Conservation (phyloP, 2,797 vertebrate species). For the Gambelia wislizenii region DNA sequence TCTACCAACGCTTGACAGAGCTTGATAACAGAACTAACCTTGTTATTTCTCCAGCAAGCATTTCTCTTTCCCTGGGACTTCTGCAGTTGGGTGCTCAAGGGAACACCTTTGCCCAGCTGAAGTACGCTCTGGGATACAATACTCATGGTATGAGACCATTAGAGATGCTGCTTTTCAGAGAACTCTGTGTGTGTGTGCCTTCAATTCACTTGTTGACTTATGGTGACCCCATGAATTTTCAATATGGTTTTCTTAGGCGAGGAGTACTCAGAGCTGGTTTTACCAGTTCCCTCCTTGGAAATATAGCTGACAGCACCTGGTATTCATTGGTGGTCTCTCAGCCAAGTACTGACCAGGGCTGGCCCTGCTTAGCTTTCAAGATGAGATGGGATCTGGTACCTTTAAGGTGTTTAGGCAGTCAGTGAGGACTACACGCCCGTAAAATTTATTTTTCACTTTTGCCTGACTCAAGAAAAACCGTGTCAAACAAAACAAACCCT, state of each 20-base stretch:
- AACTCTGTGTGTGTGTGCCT: background rate
- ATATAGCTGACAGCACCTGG: too few species aligned
- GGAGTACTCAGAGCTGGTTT: too few species aligned
- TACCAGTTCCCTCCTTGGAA: too few species aligned
- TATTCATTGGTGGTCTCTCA: too few species aligned
- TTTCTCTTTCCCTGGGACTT: slow-evolving; percentile 86
- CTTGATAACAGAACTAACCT: slow-evolving; percentile 84
- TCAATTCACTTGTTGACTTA: too few species aligned
- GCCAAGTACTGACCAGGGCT: too few species aligned
- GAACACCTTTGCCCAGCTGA: slow-evolving; percentile 85
- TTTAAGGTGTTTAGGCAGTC: background rate
- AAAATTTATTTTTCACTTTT: background rate
- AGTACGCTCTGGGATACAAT: slow-evolving; percentile 84
- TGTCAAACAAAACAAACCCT: background rate
- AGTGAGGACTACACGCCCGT: background rate
- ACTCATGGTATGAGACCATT: slow-evolving; percentile 79
- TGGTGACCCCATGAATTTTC: too few species aligned
- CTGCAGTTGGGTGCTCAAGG: slow-evolving; percentile 89
- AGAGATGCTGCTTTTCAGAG: background rate
- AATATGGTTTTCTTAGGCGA: too few species aligned
- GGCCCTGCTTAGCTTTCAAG: too few species aligned
- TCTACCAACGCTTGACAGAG: slow-evolving; percentile 79
- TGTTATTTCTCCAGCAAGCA: slow-evolving; percentile 85
- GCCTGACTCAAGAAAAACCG: background rate
- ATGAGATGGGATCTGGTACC: too few species aligned